A percentile compares a stretch with the other conserved stretches of the same genome.
Conservation (phyloP, 2,888 invertebrate species). For the Machimus atricapillus region DNA sequence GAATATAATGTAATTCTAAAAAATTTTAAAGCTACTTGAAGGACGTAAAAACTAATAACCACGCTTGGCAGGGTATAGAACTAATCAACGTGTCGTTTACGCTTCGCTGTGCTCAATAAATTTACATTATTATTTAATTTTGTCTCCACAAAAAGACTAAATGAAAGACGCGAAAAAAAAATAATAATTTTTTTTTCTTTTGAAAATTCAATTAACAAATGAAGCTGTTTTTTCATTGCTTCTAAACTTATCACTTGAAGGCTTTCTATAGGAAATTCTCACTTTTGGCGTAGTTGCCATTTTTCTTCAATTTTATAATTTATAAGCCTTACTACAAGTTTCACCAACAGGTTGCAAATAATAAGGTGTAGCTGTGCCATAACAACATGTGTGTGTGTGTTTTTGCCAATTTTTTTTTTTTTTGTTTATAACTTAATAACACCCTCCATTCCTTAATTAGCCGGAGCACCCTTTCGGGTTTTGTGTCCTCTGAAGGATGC, state of each 20-base stretch:
- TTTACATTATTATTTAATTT: not conserved
- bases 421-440: not conserved
- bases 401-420: not conserved
- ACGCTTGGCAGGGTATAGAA: not conserved
- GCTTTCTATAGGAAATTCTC: not conserved
- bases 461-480: slow-evolving; percentile 74
- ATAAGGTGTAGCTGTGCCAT: slow-evolving; percentile 35
- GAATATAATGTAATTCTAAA: not conserved
- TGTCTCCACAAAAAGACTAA: not conserved
- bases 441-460: slow-evolving; percentile 34
- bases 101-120: not conserved
- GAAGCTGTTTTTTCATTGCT: not conserved
- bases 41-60: not conserved
- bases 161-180: not conserved
- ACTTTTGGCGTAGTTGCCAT: not conserved
- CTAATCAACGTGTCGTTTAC: not conserved
- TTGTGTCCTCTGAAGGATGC: slow-evolving; percentile 91
- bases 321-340: slow-evolving; percentile 15
- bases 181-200: not conserved
- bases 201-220: not conserved
- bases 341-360: slow-evolving; percentile 34
- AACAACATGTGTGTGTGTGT: not conserved
- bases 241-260: not conserved
- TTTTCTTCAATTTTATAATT: slow-evolving; percentile 4
- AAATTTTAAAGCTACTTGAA: not conserved